Evolutionary conservation across 2,113 vertebrate genomes (phyloP).

Genomic region (Cnemophilus loriae): DNA sequence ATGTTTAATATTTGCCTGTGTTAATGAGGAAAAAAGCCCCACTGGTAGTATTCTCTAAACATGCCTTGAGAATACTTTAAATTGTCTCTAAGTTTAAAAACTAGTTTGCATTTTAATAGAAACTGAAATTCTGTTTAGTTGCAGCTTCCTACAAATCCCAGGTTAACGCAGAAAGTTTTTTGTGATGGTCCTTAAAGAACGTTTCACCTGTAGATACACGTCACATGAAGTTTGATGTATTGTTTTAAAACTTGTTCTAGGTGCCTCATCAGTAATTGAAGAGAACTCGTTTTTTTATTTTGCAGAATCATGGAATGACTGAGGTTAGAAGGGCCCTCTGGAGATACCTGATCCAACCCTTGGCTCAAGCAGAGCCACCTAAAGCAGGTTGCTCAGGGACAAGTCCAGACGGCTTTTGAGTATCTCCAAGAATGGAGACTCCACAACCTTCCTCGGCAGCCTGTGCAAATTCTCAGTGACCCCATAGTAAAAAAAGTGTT

Average conservation of each 20-base stretch:
- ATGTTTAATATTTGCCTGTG: neutral
- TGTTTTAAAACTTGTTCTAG: neutral
- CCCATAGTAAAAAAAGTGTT: neutral
- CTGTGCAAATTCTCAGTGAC: neutral
- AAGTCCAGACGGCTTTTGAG: neutral
- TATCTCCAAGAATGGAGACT: neutral
- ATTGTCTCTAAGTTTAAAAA: neutral
- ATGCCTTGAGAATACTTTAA: neutral
- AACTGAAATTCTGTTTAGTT: neutral
- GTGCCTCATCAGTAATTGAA: neutral
- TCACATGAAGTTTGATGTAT: neutral
- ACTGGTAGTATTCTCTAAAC: neutral
- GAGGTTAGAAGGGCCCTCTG: neutral
- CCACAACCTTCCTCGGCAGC: neutral
- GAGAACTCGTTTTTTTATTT: neutral
- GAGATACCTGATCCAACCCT: neutral
- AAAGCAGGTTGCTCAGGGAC: neutral
- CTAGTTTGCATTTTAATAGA: neutral
- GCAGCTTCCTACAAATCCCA: neutral
- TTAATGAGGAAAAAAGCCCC: neutral
- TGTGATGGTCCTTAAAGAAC: neutral
- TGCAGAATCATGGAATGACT: neutral
- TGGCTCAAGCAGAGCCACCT: neutral
- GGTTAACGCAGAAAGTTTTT: neutral
- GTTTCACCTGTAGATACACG: neutral